Conservation (phyloP, 2,113 vertebrate genomes). For the Thymallus thymallus region DNA sequence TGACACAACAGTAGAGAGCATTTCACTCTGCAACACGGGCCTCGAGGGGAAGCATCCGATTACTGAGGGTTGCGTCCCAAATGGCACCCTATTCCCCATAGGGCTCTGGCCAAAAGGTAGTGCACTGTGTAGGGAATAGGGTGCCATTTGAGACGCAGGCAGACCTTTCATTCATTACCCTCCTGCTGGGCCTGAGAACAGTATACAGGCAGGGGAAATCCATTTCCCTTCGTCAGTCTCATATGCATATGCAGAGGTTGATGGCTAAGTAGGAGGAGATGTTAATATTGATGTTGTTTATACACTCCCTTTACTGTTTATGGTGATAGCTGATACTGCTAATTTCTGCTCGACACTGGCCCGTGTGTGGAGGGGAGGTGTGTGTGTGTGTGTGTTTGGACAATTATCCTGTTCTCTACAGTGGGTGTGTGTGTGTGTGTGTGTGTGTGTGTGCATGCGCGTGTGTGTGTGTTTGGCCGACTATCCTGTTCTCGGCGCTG, state of each 20-base stretch:
- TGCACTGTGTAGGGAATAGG: no score
- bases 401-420: no score
- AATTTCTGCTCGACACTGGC: no score
- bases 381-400: no score
- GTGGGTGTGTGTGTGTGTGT: no score
- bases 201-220: conserved; percentile 23
- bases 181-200: conserved; percentile 18
- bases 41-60: conserved; percentile 38
- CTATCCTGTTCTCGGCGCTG: not conserved
- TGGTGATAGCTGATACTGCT: conserved; percentile 2
- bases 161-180: conserved; percentile 14
- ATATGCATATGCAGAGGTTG: conserved; percentile 36
- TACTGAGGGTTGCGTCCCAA: conserved; percentile 1
- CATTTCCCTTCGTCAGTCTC: conserved; percentile 50
- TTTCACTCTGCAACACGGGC: not conserved
- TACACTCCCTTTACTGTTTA: conserved; percentile 4
- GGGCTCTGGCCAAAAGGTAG: no score
- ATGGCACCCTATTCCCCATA: no score
- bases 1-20: not conserved
- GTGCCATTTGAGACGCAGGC: conserved; percentile 1
- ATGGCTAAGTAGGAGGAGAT: no score
- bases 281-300: no score
- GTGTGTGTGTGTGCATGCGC: no score
- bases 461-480: not conserved
- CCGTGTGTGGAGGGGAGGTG: no score